Base-by-base conservation (phyloP, 1,140 invertebrate species). In the Pomacea maculata region DNA sequence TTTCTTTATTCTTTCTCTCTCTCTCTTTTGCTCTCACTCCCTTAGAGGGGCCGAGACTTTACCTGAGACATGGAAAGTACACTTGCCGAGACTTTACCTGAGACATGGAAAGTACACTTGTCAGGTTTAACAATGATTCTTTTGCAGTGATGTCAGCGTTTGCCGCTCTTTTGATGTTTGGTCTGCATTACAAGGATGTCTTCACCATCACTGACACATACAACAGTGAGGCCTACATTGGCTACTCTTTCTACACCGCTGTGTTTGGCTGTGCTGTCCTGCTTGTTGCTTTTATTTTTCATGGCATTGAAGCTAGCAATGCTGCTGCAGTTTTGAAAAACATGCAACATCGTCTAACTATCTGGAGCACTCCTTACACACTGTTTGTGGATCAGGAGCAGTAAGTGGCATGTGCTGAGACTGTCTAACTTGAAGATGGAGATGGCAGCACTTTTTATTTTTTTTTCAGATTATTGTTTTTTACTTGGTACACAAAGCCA, bases 341-440 rank as follows among this genome's bases (percentile, higher is more conserved):
- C 75, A 82, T 85, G 82, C 82, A 83, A 72, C 75, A 83, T 29
- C 77, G 84, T 0, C 54, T 85, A 2, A 83, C 84, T 6, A 82
- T 83, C 4, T 83, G 82, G 82, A 80, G 80, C 52, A 80, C 82
- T 0, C 82, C 82, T 10, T 85, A 85, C 71, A 85, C 84, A 9
- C 82, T 85, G 11, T 85, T 85, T 73, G 77, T 85, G 0, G 84
- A 85, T 65, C 84, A 85, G 80, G 84, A 85, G 29, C 34, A 71
- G 57, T 83, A 77, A 78, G 34, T 7, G 54, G 52, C 29, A 15
- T 78, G 2, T 55, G 64, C 34, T 74, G 72, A 3, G 0, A 14
- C 11, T 55, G 54, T 17, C n/a, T n/a, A 12, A 25, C 21, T 52
- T 45, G 14, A 45, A 52, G 52, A 55, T 21, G 4, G 72, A 54